Evolutionary conservation across 1,140 invertebrate species (phyloP).

Genomic region (Leptonema lineaticorne): DNA sequence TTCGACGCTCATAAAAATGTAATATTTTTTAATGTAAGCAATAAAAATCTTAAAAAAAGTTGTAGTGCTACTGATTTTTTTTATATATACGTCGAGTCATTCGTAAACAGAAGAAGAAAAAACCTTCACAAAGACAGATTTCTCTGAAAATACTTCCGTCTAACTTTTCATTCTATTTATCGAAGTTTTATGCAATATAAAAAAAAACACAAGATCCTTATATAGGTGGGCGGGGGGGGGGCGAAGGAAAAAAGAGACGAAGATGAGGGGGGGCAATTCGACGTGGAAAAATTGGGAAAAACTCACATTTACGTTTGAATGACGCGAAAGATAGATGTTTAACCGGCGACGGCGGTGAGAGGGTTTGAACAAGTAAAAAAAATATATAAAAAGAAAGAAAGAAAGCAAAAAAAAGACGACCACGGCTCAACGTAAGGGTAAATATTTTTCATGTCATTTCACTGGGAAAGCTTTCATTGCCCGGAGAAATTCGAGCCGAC

Average conservation of each 20-base stretch:
- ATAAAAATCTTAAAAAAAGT: neutral
- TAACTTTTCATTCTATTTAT: constrained; percentile 5
- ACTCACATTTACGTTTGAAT: neutral
- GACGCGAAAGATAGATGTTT: constrained; percentile 3
- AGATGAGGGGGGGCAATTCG: no score
- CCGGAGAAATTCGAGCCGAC: neutral
- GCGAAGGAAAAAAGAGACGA: no score
- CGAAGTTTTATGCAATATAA: constrained; percentile 9
- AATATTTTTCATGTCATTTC: constrained; percentile 12
- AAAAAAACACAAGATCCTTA: no score
- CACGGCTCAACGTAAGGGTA: neutral
- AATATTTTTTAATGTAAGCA: neutral
- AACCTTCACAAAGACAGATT: neutral
- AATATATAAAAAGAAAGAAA: no score
- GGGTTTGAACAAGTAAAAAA: no score
- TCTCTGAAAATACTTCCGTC: neutral
- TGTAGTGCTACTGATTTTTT: neutral
- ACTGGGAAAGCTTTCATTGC: neutral
- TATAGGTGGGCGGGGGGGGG: no score
- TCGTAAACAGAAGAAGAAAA: neutral
- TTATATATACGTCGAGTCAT: neutral
- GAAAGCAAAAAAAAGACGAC: neutral
- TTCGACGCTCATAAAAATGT: neutral
- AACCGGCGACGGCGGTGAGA: no score
- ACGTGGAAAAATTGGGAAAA: constrained; percentile 9